Percentiles rank a stretch among this genome's conserved stretches.
phyloP scores from a whole-genome alignment of 2,888 invertebrate species.

The Xiphydria camelus region DNA sequence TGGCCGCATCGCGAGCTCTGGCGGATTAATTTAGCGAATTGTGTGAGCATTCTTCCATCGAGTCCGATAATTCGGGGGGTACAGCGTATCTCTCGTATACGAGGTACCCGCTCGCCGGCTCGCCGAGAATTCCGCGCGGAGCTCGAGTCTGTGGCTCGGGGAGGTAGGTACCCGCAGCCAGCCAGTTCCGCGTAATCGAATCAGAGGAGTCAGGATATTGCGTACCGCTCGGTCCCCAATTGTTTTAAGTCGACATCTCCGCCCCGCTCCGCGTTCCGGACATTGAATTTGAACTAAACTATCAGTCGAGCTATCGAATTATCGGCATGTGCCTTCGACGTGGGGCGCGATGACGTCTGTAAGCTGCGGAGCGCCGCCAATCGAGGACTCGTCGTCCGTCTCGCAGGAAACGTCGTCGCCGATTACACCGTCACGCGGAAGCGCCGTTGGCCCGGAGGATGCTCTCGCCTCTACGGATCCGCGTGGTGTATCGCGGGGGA shows the following conservation, averaged over 20 bases:
- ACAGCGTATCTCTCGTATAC: background rate
- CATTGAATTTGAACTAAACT: conserved; percentile 57
- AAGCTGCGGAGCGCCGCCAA: background rate
- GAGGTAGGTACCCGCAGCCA: conserved; percentile 34
- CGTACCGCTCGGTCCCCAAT: conserved; percentile 52
- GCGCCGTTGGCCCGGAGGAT: too few relatives aligned
- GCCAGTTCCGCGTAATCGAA: conserved; percentile 54
- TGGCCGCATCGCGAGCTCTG: too few relatives aligned
- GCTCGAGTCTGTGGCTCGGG: conserved; percentile 12
- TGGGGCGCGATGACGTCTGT: background rate
- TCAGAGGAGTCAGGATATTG: conserved; percentile 58
- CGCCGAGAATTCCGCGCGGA: conserved; percentile 8
- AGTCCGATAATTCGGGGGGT: conserved; percentile 54
- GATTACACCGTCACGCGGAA: too few relatives aligned
- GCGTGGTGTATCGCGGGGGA: too few relatives aligned
- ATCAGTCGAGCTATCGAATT: conserved; percentile 49
- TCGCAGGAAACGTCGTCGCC: too few relatives aligned
- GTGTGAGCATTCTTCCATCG: conserved; percentile 55
- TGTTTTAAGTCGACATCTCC: conserved; percentile 58
- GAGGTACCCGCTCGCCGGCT: conserved; percentile 2
- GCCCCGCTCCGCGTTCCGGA: conserved; percentile 39
- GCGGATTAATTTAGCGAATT: conserved; percentile 55
- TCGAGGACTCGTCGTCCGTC: background rate
- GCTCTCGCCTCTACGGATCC: too few relatives aligned
- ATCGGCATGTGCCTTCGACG: conserved; percentile 25